phyloP scores from a whole-genome alignment of 2,888 invertebrate species.

The Poecilobothrus nobilitatus region DNA sequence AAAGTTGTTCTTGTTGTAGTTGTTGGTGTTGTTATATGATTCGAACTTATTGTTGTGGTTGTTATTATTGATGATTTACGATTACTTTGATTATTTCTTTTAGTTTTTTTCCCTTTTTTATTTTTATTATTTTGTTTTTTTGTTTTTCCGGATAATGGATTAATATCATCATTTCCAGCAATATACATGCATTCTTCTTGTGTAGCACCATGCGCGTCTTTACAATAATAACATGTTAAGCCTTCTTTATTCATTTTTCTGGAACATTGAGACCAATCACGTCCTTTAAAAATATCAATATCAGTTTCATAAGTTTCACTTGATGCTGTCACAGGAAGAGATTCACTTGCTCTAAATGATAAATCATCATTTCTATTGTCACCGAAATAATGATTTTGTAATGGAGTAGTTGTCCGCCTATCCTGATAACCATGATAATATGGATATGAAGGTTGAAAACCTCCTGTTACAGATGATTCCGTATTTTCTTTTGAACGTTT shows the following conservation, averaged over 20 bases:
- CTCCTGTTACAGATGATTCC: neutral
- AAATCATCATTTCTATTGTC: slow-evolving; percentile 8
- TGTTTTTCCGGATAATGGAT: neutral
- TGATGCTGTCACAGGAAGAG: neutral
- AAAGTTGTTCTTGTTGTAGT: neutral
- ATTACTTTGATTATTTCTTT: too few relatives aligned
- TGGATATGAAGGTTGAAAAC: neutral
- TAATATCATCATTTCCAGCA: slow-evolving; percentile 47
- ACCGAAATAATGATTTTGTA: neutral
- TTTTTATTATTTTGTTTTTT: neutral
- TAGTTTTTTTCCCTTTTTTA: neutral
- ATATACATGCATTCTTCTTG: slow-evolving; percentile 74
- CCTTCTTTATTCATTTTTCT: slow-evolving; percentile 58
- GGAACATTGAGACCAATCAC: slow-evolving; percentile 63
- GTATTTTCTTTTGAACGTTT: neutral
- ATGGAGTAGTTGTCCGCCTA: neutral
- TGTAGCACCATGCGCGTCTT: slow-evolving; percentile 58
- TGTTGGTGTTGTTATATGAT: neutral
- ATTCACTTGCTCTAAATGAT: slow-evolving; percentile 9
- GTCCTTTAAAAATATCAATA: slow-evolving; percentile 62
- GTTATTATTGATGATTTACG: too few relatives aligned
- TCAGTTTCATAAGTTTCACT: slow-evolving; percentile 54
- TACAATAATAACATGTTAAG: slow-evolving; percentile 68
- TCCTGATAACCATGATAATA: slow-evolving; percentile 7
- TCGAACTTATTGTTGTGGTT: too few relatives aligned